Base-by-base conservation (phyloP, 92 coral and sea anemone genomes). In the Diadumene lineata region DNA sequence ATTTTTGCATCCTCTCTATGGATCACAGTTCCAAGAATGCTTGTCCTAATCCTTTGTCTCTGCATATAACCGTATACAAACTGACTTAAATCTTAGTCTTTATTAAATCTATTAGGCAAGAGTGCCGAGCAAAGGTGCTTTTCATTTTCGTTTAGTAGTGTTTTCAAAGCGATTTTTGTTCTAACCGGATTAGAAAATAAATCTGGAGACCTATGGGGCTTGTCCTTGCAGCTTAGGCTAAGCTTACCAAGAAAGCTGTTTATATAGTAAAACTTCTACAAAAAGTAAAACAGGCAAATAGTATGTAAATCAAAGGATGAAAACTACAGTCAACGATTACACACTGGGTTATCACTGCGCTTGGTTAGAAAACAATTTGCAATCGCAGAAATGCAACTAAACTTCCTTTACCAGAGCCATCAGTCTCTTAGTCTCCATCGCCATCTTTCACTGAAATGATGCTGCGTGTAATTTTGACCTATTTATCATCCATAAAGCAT, bases 121-220 rank as follows among this genome's bases (percentile, higher is more conserved):
- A 73, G 82, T 68, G 69, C 69, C 75, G 74, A 68, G 60, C 43
- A 78, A 78, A 58, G 82, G 64, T 78, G 64, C 55, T 66, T 78
- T 68, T 29, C 67, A 78, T 77, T 78, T 73, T 68, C 82, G 70
- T 77, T 77, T 68, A 68, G 82, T 66, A 78, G 69, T 50, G 82
- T 62, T 78, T 69, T 69, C 72, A 78, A 34, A 48, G 69, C 82
- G 82, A 78, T 55, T 78, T 53, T 78, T 53, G 55, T 24, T 46
- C 64, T 78, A 78, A 78, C 82, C 82, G 82, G 82, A 78, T 78
- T 78, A 78, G 82, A 66, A 28, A 11, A 33, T n/a, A 66, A 69
- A 78, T 78, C 82, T 72, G 77, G 50, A 58, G 77, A 57, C 65
- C 77, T 56, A 72, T 55, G 26, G 71, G 71, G 77, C 38, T 72